Conservation (phyloP, 2,113 vertebrate genomes). For the Morone saxatilis region DNA sequence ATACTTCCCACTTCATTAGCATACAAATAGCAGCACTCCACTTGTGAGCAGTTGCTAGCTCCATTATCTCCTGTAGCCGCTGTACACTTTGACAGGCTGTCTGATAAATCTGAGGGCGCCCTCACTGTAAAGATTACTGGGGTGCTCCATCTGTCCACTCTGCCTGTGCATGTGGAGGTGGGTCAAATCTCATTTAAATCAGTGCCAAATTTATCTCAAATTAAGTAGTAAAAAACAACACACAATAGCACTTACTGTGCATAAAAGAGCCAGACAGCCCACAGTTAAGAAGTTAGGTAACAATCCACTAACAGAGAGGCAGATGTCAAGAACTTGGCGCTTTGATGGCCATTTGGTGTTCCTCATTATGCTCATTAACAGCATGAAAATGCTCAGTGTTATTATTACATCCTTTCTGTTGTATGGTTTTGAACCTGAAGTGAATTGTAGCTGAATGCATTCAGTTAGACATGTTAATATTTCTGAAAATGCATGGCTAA, state of each 20-base stretch:
- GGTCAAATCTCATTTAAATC: constrained; percentile 63
- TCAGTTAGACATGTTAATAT: constrained; percentile 12
- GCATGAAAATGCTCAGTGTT: neutral
- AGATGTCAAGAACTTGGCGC: constrained; percentile 37
- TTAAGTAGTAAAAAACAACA: constrained; percentile 24
- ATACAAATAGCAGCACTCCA: constrained; percentile 74
- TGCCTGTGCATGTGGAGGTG: constrained; percentile 43
- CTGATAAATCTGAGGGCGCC: constrained; percentile 61
- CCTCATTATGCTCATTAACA: constrained; percentile 31
- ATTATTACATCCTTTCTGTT: constrained; percentile 27
- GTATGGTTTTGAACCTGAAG: neutral
- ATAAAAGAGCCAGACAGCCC: constrained; percentile 16
- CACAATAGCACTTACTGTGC: constrained; percentile 21
- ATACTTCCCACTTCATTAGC: constrained; percentile 67
- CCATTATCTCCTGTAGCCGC: constrained; percentile 61
- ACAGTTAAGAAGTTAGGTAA: constrained; percentile 19
- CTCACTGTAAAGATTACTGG: constrained; percentile 63
- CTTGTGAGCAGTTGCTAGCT: constrained; percentile 46
- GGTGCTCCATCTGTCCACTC: constrained; percentile 74
- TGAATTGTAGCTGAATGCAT: neutral
- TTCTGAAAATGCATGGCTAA: constrained; percentile 25
- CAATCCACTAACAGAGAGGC: constrained; percentile 15
- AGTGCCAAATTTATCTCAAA: constrained; percentile 63
- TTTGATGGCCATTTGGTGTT: constrained; percentile 14
- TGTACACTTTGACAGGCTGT: constrained; percentile 58